phyloP scores from a whole-genome alignment of 2,888 invertebrate species.

The Aproaerema taeniolella region DNA sequence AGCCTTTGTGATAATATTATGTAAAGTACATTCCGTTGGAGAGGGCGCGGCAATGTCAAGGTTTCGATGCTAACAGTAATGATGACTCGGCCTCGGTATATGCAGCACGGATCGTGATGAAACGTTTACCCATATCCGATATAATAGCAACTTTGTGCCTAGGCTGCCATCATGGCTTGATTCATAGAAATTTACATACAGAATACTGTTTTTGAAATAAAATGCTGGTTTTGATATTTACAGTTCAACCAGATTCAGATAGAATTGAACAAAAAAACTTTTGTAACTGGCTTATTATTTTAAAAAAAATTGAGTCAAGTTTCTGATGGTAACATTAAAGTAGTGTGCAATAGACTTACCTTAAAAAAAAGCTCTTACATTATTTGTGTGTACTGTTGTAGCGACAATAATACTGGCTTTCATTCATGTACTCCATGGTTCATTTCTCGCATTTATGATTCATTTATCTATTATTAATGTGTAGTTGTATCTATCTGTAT shows the following conservation, averaged over 20 bases:
- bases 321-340: too few relatives aligned
- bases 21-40: constrained; percentile 67
- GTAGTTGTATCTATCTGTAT: background rate
- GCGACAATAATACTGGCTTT: constrained; percentile 58
- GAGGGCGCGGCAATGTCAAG: constrained; percentile 22
- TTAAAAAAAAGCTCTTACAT: constrained; percentile 21
- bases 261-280: too few relatives aligned
- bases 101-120: constrained; percentile 14
- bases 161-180: constrained; percentile 15
- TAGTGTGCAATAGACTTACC: constrained; percentile 38
- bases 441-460: constrained; percentile 19
- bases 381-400: constrained; percentile 56
- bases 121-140: constrained; percentile 17
- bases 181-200: constrained; percentile 1
- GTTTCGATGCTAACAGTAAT: constrained; percentile 11
- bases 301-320: too few relatives aligned
- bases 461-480: constrained; percentile 16
- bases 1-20: constrained; percentile 67
- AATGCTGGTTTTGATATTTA: too few relatives aligned
- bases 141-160: constrained; percentile 23
- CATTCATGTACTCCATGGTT: constrained; percentile 21
- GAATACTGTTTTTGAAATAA: too few relatives aligned
- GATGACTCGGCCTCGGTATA: constrained; percentile 15
- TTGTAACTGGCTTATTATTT: too few relatives aligned
- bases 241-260: too few relatives aligned